Conservation (phyloP, 2,888 invertebrate genomes). For the Nomada lathburiana region DNA sequence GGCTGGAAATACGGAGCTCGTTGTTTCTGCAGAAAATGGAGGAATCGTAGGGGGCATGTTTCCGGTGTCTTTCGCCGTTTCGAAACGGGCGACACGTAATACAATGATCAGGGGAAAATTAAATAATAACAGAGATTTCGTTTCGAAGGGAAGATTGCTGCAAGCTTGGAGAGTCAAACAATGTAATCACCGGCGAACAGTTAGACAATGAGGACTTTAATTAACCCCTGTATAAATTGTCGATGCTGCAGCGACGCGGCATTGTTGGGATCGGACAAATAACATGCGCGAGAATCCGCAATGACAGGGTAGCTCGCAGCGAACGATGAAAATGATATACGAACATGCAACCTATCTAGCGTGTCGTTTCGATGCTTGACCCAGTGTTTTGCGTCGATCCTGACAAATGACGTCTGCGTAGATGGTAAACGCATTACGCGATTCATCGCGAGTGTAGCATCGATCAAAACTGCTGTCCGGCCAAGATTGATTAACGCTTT, state of each 20-base stretch:
- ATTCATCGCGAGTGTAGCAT: neutral
- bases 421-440: conserved; percentile 29
- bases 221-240: conserved; percentile 44
- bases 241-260: neutral
- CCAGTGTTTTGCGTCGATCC: conserved; percentile 48
- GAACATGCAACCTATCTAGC: conserved; percentile 32
- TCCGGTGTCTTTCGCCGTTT: neutral
- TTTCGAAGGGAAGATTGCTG: neutral
- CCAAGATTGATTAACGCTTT: conserved; percentile 23
- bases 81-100: neutral
- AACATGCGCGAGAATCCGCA: conserved; percentile 33
- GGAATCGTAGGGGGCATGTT: neutral
- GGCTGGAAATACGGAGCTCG: neutral
- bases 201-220: conserved; percentile 43
- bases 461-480: conserved; percentile 6
- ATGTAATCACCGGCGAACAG: conserved; percentile 9
- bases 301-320: conserved; percentile 28
- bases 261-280: conserved; percentile 41
- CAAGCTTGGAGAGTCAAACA: neutral
- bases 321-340: conserved; percentile 53
- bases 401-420: conserved; percentile 43
- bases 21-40: neutral
- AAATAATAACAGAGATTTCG: neutral
- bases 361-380: conserved; percentile 45
- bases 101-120: neutral